Evolutionary conservation across 2,113 vertebrate species (phyloP), one percentile per base, ranked within the genome.

Genomic region (Picathartes gymnocephalus): DNA sequence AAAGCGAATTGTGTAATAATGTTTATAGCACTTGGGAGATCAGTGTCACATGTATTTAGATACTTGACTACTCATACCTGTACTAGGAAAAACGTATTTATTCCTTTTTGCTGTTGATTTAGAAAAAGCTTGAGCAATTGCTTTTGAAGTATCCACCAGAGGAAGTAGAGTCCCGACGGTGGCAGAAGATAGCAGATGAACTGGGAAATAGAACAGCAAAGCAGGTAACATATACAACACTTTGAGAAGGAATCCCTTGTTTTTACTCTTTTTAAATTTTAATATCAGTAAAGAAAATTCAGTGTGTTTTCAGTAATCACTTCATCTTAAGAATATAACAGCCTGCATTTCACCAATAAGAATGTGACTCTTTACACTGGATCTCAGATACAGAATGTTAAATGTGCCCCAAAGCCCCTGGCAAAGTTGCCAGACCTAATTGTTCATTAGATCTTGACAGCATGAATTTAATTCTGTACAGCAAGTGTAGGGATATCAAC

Each of bases 111-210:
- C 56, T 93, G 53, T 95, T 78, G 15, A 87, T 95, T 71, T 93
- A 99, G 99, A 99, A 99, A 99, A 99, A 99, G 95, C 98, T 99
- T 74, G 99, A 99, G 93, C 99, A 99, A 35, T 98, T 99, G 81
- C 99, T 99, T 44, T 77, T 99, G 66, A 99, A 99, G 96, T 99
- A 99, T 48, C 99, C 99, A 13, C 99, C 99, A 6, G 99, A 99
- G 95, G 99, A 99, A 96, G 98, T 99, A 6, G 99, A 99, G 97
- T 99, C 99, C 15, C 99, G 98, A 80, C 98, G 99, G 56, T 99
- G 99, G 99, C 99, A 99, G 98, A 99, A 99, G 97, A 99, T 99
- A 40, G 99, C 99, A 11, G 99, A 99, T 92, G 99, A 98, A 66
- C 96, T 99, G 33, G 99, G 99, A 76, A 99, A 99, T 69, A 98